A percentile compares a stretch with the other conserved stretches of the same genome.
phyloP scores from a whole-genome alignment of 2,888 invertebrate species.

The Sinelater perroti region DNA sequence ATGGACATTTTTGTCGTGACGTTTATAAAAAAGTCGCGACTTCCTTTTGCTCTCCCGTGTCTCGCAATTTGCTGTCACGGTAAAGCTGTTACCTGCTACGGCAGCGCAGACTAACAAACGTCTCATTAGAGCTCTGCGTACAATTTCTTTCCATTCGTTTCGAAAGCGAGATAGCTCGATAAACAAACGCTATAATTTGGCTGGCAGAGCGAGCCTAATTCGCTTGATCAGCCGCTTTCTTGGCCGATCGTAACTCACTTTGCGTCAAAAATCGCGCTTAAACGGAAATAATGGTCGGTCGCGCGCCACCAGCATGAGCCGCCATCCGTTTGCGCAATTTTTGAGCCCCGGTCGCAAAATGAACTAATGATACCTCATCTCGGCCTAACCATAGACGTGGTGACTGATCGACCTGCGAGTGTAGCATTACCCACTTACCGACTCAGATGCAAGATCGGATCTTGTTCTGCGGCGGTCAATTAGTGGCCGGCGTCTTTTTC shows the following conservation, averaged over 20 bases:
- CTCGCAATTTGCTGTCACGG: constrained; percentile 1
- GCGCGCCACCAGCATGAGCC: too few species aligned
- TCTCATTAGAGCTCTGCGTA: constrained; percentile 6
- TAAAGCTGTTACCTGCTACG: background rate
- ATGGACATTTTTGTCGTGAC: too few species aligned
- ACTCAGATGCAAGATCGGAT: too few species aligned
- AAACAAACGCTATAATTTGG: constrained; percentile 15
- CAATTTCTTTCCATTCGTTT: constrained; percentile 13
- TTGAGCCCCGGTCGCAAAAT: too few species aligned
- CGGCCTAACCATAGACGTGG: too few species aligned
- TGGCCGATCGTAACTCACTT: background rate
- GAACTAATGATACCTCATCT: too few species aligned
- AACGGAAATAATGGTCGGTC: background rate
- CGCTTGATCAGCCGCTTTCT: constrained; percentile 8
- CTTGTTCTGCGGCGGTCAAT: too few species aligned
- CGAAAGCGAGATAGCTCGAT: constrained; percentile 6
- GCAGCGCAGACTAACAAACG: constrained; percentile 13
- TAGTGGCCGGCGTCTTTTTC: too few species aligned
- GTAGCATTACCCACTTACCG: too few species aligned
- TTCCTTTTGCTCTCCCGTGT: background rate
- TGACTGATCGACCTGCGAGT: too few species aligned
- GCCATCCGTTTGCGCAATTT: too few species aligned
- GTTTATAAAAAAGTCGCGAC: too few species aligned
- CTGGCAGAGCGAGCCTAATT: constrained; percentile 3
- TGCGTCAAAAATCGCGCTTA: background rate